Evolutionary conservation across 2,113 vertebrate genomes (phyloP).

Genomic region (Alectura lathami): DNA sequence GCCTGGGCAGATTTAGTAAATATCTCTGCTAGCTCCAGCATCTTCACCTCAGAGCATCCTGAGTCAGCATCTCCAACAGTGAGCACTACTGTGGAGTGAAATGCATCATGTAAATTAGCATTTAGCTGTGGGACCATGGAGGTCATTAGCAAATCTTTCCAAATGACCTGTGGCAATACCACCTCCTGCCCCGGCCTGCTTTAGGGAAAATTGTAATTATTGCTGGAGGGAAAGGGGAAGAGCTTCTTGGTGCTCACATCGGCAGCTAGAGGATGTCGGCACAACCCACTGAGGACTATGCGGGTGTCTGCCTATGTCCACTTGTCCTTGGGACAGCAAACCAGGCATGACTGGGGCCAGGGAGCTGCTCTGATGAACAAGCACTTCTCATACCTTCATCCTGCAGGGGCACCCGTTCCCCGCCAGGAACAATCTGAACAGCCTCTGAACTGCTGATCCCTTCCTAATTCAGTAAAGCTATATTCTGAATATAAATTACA

Average conservation of each 20-base stretch:
- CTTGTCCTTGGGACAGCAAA: neutral
- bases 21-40: neutral
- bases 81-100: neutral
- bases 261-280: fast-evolving
- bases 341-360: neutral
- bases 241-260: neutral
- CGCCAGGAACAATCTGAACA: fast-evolving
- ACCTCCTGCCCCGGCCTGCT: neutral
- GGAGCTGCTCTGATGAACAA: neutral
- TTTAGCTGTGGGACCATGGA: neutral
- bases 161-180: slow-evolving; percentile 1
- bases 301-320: neutral
- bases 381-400: neutral
- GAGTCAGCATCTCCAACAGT: slow-evolving; percentile 53
- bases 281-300: fast-evolving
- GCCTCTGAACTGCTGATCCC: neutral
- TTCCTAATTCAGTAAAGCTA: neutral
- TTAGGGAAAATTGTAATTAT: slow-evolving; percentile 21
- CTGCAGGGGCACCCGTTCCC: neutral
- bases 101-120: slow-evolving; percentile 28
- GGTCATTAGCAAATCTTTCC: slow-evolving; percentile 23
- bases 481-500: neutral
- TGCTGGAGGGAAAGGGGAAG: neutral
- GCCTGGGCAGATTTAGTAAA: neutral
- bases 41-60: slow-evolving; percentile 9